Evolutionary conservation across 2,113 vertebrate species (phyloP).

Genomic region (Syngnathus scovelli): DNA sequence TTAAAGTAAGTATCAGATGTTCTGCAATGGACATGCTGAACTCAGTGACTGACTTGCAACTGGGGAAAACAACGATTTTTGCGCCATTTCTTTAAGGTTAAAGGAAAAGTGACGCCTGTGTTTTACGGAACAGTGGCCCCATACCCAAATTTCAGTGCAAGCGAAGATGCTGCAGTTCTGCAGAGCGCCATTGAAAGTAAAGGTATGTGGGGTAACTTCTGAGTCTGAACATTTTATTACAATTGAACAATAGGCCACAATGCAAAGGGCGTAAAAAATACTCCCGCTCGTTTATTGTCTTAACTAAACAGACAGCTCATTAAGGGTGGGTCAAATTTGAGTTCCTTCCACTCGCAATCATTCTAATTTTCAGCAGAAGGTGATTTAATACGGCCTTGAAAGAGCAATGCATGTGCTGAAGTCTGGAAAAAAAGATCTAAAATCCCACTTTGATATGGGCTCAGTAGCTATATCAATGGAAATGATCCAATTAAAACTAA

Average conservation of each 20-base stretch:
- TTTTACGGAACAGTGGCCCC: slow-evolving; percentile 66
- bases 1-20: slow-evolving; percentile 33
- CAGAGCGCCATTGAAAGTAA: slow-evolving; percentile 77
- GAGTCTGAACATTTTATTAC: background rate
- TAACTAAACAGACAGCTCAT: background rate
- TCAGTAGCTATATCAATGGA: no score
- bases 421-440: no score
- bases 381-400: no score
- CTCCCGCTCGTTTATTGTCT: background rate
- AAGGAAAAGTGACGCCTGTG: slow-evolving; percentile 28
- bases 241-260: background rate
- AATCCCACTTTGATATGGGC: no score
- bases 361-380: no score
- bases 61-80: background rate
- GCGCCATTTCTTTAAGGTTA: slow-evolving; percentile 38
- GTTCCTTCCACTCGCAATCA: no score
- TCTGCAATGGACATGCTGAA: background rate
- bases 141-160: slow-evolving; percentile 75
- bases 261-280: background rate
- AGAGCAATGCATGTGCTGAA: no score
- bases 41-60: background rate
- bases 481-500: no score
- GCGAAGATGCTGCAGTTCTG: slow-evolving; percentile 73
- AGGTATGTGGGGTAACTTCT: slow-evolving; percentile 58
- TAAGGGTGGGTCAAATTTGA: background rate